Base-by-base conservation (phyloP, 1,140 invertebrate species). In the Drosophila kohkoa region DNA sequence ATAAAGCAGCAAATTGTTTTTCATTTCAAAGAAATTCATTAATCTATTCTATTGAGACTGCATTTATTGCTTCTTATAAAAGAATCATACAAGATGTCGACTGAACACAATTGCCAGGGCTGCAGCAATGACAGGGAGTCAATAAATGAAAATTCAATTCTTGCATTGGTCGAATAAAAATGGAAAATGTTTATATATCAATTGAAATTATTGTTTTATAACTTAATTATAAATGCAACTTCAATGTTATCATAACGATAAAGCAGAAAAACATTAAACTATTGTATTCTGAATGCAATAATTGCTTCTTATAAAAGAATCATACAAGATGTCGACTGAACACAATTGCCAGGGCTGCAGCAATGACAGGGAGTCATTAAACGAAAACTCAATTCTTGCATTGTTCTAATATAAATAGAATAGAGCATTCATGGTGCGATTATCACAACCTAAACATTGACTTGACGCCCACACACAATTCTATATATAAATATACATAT, bases 391-490 rank as follows among this genome's bases (percentile, higher is more conserved):
- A 16, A 16, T 16, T 16, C 16, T 16, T 16, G 16, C 16, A 1
- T 16, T 16, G 16, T 15, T 48, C 15, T 16, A 5, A 7, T 15
- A 25, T 25, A 25, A 25, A 25, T 25, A 25, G 20, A 55, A 15
- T 8, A 54, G 63, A n/a, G 63, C 25, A 65, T 54, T 16, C 2
- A n/a, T 25, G n/a, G 13, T 66, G 20, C 63, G 64, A 7, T 15
- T 58, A 4, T 25, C 20, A 25, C 20, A 25, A 25, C 20, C 20
- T 25, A 25, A 25, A 25, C 20, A 25, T 25, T 25, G 20, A 25
- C 20, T 25, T 45, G 41, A n/a, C 13, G 63, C 46, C 35, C 10
- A 41, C 13, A 41, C 38, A 66, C 5, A 25, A 25, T n/a, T 7
- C 32, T 35, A n/a, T 28, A 8, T 20, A n/a, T 28, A 7, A 2